Conservation (phyloP, 2,888 invertebrate species). For the Drosophila sordidula region DNA sequence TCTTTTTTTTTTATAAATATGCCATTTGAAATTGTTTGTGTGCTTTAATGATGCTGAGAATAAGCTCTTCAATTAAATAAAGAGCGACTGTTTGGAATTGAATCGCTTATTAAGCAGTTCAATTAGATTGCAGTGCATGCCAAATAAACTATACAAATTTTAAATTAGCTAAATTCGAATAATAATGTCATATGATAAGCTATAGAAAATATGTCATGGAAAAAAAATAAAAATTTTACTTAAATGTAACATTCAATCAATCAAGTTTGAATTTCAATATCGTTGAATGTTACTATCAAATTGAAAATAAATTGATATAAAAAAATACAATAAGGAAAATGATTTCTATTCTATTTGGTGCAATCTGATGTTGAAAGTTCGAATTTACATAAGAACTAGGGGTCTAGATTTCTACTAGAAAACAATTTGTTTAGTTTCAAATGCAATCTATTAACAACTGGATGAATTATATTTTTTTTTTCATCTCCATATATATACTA, state of each 20-base stretch:
- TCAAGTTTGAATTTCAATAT: neutral
- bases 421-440: neutral
- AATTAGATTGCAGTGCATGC: constrained; percentile 17
- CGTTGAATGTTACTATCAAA: no score
- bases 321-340: no score
- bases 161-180: neutral
- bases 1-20: constrained; percentile 14
- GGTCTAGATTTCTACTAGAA: no score
- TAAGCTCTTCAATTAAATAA: constrained; percentile 29
- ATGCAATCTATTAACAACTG: neutral
- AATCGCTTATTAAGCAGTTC: constrained; percentile 10
- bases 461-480: neutral
- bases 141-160: neutral
- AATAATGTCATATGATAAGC: neutral
- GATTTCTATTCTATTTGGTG: no score
- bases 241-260: neutral
- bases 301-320: no score
- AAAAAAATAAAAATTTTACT: neutral
- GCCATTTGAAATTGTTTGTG: constrained; percentile 13
- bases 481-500: neutral
- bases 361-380: no score
- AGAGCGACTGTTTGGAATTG: constrained; percentile 17
- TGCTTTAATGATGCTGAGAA: constrained; percentile 32
- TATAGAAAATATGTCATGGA: neutral
- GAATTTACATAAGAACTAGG: no score